Base-by-base conservation (phyloP, 2,113 vertebrate species). In the Argyrosomus japonicus region DNA sequence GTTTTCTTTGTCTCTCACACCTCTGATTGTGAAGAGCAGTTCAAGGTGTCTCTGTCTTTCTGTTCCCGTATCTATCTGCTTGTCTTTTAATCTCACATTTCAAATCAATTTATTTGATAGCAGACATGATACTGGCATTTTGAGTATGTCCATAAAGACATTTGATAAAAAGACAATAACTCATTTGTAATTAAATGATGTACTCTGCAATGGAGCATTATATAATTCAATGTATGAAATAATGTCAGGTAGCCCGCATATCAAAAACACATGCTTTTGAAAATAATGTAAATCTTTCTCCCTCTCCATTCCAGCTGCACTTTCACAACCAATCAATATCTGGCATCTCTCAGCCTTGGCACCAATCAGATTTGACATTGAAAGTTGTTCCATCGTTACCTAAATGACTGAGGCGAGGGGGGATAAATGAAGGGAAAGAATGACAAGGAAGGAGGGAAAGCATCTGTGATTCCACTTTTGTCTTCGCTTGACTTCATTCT, bases 401-500 rank as follows among this genome's bases (percentile, higher is more conserved):
- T 68, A 74, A 78, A 84, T 61, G 78, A 84, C 77, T 45, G 53
- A 57, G 61, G 63, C 8, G 12, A 71, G 51, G 27, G 3, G 13
- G 53, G 45, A 32, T 82, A 80, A 77, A 82, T 64, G 60, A 77
- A 40, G 58, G 50, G 54, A 64, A 29, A 73, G 75, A 79, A 71
- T 63, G 50, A 79, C 65, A 85, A 89, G 83, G 77, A 65, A 50
- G 67, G 73, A 58, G 78, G 43, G 54, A 89, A 89, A 86, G 89
- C 88, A 87, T 93, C 84, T 92, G 91, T 85, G 89, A 90, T 89
- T 92, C 85, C 82, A 83, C 89, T 92, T 81, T 77, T 82, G 92
- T 88, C 88, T 88, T 88, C 87, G 91, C 92, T 94, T 95, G 86
- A 95, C 94, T 96, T 95, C 94, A 92, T 90, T 84, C 73, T 92